Evolutionary conservation across 1,140 invertebrate species (phyloP).

Genomic region (Drosophila athabasca): DNA sequence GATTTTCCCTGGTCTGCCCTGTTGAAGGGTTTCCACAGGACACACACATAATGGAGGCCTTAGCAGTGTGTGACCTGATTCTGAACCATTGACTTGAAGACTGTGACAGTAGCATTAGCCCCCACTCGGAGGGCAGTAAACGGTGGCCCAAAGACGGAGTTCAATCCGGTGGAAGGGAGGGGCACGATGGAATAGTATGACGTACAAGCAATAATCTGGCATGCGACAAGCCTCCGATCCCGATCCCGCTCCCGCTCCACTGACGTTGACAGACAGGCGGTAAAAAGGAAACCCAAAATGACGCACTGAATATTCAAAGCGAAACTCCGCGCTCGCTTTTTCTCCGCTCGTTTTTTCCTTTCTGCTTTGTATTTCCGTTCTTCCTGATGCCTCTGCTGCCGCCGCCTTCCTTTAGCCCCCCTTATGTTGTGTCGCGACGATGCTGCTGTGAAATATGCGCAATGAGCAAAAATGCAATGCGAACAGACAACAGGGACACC

Average conservation of each 20-base stretch:
- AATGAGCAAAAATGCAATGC: conserved; percentile 76
- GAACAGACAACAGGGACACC: conserved; percentile 62
- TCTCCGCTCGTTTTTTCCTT: conserved; percentile 18
- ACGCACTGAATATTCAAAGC: conserved; percentile 81
- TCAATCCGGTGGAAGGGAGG: conserved; percentile 4
- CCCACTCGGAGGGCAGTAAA: background rate
- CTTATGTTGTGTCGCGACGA: conserved; percentile 59
- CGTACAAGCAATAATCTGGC: conserved; percentile 72
- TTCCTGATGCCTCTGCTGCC: conserved; percentile 24
- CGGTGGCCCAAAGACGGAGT: background rate
- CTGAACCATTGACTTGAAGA: conserved; percentile 68
- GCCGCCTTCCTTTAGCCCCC: conserved; percentile 38
- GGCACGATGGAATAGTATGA: conserved; percentile 12
- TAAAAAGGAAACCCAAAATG: conserved; percentile 57
- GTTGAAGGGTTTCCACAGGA: conserved; percentile 53
- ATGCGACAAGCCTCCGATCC: conserved; percentile 45
- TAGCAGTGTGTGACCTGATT: conserved; percentile 63
- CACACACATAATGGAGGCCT: conserved; percentile 25
- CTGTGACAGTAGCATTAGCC: conserved; percentile 38
- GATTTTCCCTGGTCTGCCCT: background rate
- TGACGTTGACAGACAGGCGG: conserved; percentile 49
- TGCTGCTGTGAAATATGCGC: conserved; percentile 68
- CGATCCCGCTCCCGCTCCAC: too few relatives aligned
- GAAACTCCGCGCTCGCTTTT: conserved; percentile 55
- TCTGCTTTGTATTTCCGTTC: conserved; percentile 36